phyloP scores from a whole-genome alignment of 23 tunicate species.

The Corella eumyota region DNA sequence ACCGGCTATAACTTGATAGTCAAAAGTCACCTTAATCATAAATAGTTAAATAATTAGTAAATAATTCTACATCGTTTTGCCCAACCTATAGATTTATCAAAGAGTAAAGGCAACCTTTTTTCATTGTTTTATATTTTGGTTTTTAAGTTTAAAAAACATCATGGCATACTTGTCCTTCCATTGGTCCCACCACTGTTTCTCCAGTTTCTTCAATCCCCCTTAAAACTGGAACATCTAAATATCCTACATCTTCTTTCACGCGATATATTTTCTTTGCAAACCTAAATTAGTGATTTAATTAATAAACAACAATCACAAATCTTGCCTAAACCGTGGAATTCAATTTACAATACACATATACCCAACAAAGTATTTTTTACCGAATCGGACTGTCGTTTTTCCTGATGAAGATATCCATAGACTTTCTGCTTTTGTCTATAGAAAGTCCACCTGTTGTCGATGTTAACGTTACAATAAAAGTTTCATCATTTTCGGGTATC shows the following conservation, averaged over 20 bases:
- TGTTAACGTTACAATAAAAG: constrained; percentile 11
- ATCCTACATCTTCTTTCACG: constrained; percentile 26
- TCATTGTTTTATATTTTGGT: too few species aligned
- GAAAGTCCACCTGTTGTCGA: constrained; percentile 8
- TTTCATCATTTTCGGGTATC: constrained; percentile 76
- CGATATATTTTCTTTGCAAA: constrained; percentile 28
- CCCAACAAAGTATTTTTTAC: constrained; percentile 8
- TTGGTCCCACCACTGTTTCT: constrained; percentile 39
- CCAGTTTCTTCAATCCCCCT: constrained; percentile 57
- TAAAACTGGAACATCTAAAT: constrained; percentile 16
- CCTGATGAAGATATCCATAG: constrained; percentile 19
- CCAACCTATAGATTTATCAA: too few species aligned
- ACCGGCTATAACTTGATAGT: constrained; percentile 27
- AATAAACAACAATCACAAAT: neutral
- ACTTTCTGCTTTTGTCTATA: constrained; percentile 15
- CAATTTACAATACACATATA: neutral
- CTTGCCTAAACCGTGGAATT: neutral
- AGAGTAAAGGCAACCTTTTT: too few species aligned
- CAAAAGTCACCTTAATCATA: constrained; percentile 44
- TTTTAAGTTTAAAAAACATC: too few species aligned
- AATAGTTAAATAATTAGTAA: neutral
- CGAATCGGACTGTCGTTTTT: constrained; percentile 77
- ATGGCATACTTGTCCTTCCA: constrained; percentile 27
- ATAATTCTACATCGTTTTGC: too few species aligned
- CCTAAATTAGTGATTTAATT: too few species aligned